Evolutionary conservation across 2,797 vertebrate genomes (phyloP), one percentile per base, ranked within the genome.

Genomic region (Pelodytes ibericus): DNA sequence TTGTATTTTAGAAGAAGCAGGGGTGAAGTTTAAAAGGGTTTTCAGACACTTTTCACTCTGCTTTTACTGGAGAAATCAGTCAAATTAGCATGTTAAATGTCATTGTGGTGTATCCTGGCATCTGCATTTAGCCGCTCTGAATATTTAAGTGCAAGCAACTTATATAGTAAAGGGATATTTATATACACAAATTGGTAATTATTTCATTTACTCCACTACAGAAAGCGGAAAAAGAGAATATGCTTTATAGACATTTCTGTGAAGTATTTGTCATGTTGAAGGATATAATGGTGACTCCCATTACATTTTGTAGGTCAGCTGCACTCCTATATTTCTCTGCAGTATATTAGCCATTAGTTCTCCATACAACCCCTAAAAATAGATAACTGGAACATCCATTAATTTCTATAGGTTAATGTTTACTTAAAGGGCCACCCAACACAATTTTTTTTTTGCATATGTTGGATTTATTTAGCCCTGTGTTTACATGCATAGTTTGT

Each of bases 41-140:
- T 74, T 18, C 29, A 65, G 62, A 20, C 60, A 57, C 25, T 70
- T 60, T 56, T 76, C 49, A 62, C 44, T 51, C 30, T 70, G 29
- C 1, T 26, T 51, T 68, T 75, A 18, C 59, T 30, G 18, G 58
- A 20, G 31, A 76, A 70, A 63, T 70, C 41, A 69, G 74, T 57
- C 66, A 70, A 58, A 70, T 70, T 76, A 70, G 41, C 66, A 63
- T 76, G 44, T 70, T 63, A 69, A 76, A 76, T 75, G 66, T 70
- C 65, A 76, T 30, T 53, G 73, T 39, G 65, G 74, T 63, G 30
- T 71, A 57, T 56, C 63, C 61, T 70, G 24, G 49, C 29, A 56
- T 61, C 18, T 69, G n/a, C 65, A 69, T 69, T 51, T 68, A 62
- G 29, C 67, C 22, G 41, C 36, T 57, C 24, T 70, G 39, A 62